Conservation (phyloP, 1,140 invertebrate genomes). For the Procambarus virginalis region DNA sequence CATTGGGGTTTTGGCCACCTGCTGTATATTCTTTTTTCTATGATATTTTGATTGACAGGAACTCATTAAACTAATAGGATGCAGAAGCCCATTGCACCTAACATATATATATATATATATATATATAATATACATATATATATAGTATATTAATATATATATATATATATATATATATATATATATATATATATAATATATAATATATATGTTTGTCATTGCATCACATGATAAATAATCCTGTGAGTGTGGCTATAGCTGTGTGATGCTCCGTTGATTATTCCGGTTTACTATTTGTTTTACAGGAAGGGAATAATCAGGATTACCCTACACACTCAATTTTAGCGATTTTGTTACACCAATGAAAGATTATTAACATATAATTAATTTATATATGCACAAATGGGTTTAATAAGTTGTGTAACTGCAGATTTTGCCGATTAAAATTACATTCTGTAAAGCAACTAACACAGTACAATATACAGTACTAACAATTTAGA, state of each 20-base stretch:
- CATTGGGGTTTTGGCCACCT: not conserved
- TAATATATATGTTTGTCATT: not conserved
- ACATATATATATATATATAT: not conserved
- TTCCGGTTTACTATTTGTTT: not conserved
- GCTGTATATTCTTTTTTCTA: not conserved
- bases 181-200: not conserved
- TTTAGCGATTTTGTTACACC: not conserved
- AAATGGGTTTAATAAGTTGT: too few relatives aligned
- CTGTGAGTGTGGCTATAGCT: not conserved
- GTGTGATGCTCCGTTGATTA: not conserved
- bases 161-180: not conserved
- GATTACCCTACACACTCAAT: not conserved
- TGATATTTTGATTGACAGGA: not conserved
- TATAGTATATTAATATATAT: not conserved
- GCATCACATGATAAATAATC: not conserved
- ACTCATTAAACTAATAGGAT: not conserved
- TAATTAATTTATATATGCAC: too few relatives aligned
- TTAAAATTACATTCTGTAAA: too few relatives aligned
- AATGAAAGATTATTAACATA: too few relatives aligned
- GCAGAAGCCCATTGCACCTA: not conserved
- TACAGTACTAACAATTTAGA: too few relatives aligned
- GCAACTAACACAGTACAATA: too few relatives aligned
- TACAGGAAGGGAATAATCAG: not conserved
- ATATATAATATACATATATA: not conserved
- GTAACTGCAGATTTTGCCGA: too few relatives aligned